Conservation (phyloP, 2,797 vertebrate genomes). For the Phoxinus dragarum region DNA sequence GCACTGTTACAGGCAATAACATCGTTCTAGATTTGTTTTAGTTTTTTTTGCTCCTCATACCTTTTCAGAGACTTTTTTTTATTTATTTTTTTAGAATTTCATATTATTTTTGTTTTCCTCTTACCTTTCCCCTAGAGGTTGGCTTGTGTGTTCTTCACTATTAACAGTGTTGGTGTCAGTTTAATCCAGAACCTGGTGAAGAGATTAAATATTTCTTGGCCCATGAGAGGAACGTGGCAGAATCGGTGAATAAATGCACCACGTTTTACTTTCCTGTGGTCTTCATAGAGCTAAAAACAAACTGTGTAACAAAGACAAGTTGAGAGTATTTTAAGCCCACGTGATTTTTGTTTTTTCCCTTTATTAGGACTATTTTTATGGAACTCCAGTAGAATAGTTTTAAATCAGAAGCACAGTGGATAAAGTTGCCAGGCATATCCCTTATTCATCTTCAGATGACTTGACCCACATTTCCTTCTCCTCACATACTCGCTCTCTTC, state of each 20-base stretch:
- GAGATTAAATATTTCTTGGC: conserved; percentile 18
- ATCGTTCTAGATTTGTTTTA: background rate
- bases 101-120: conserved; percentile 30
- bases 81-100: conserved; percentile 3
- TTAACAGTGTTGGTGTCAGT: background rate
- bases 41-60: conserved; percentile 23
- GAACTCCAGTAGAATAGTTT: conserved; percentile 2
- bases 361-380: conserved; percentile 25
- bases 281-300: background rate
- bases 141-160: background rate
- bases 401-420: conserved; percentile 35
- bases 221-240: background rate
- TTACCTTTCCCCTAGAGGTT: conserved; percentile 16
- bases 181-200: conserved; percentile 13
- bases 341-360: background rate
- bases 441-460: conserved; percentile 34
- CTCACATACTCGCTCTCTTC: conserved; percentile 1
- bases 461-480: conserved; percentile 9
- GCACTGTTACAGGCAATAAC: conserved; percentile 31
- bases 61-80: conserved; percentile 20
- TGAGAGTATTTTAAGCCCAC: conserved; percentile 27
- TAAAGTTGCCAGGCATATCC: conserved; percentile 17
- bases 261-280: background rate
- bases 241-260: background rate
- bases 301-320: background rate